Evolutionary conservation across 2,113 vertebrate genomes (phyloP).

Genomic region (Arvicanthis niloticus): DNA sequence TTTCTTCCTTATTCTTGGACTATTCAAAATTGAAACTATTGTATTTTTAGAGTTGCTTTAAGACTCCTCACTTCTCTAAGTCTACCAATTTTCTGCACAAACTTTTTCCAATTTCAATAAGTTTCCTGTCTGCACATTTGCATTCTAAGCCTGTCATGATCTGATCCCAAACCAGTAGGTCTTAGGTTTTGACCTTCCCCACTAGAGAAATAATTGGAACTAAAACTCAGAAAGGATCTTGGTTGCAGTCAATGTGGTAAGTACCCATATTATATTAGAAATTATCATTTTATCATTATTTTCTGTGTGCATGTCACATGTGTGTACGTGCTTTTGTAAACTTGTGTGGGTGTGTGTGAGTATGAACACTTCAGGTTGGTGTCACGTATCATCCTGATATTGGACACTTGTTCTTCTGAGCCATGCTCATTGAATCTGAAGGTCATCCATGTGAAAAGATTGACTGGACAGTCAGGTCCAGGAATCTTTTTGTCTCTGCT

Average conservation of each 20-base stretch:
- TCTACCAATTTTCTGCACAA: not conserved
- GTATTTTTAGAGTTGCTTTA: not conserved
- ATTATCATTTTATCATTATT: not conserved
- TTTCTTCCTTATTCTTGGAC: not conserved
- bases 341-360: not conserved
- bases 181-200: not conserved
- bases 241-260: not conserved
- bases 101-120: not conserved
- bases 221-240: not conserved
- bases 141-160: not conserved
- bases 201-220: not conserved
- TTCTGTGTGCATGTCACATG: not conserved
- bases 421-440: not conserved
- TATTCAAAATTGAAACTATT: not conserved
- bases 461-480: not conserved
- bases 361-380: not conserved
- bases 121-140: not conserved
- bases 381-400: not conserved
- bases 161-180: not conserved
- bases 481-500: not conserved
- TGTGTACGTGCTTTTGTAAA: not conserved
- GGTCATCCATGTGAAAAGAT: accelerated
- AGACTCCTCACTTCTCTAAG: not conserved
- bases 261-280: not conserved
- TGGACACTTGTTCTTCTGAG: not conserved